These are phyloP conservation scores for Podargus strigoides DNA, from an alignment of 2,797 vertebrate species.

Conservation along the genomic window DNA sequence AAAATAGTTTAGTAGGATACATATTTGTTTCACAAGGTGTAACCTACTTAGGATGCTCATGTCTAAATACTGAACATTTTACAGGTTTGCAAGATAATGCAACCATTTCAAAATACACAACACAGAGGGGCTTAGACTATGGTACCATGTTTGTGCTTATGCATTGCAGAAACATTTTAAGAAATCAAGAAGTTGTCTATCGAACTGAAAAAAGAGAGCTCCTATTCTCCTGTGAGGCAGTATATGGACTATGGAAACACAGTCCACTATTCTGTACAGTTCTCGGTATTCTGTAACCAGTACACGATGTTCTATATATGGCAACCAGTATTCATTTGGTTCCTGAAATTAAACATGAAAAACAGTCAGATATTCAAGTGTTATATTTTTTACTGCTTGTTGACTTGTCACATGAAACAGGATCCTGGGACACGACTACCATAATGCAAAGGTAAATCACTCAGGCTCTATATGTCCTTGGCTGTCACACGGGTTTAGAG, in stretches of 20 bases:
- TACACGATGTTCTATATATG: neutral
- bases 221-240: neutral
- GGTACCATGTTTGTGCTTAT: neutral
- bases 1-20: neutral
- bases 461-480: neutral
- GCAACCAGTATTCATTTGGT: neutral
- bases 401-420: slow-evolving; percentile 17
- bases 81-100: neutral
- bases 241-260: neutral
- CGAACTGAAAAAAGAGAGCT: neutral
- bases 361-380: neutral
- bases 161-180: neutral
- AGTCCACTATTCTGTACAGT: neutral
- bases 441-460: slow-evolving; percentile 33
- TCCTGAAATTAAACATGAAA: slow-evolving; percentile 25
- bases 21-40: neutral
- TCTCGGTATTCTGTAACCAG: neutral
- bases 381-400: slow-evolving; percentile 24
- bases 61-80: neutral
- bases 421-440: neutral
- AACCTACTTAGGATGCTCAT: neutral
- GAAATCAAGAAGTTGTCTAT: neutral
- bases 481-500: neutral
- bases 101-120: neutral
- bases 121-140: neutral